These are phyloP conservation scores for Agrypnia vestita DNA, from an alignment of 1,140 invertebrate genomes.

Conservation along the genomic window DNA sequence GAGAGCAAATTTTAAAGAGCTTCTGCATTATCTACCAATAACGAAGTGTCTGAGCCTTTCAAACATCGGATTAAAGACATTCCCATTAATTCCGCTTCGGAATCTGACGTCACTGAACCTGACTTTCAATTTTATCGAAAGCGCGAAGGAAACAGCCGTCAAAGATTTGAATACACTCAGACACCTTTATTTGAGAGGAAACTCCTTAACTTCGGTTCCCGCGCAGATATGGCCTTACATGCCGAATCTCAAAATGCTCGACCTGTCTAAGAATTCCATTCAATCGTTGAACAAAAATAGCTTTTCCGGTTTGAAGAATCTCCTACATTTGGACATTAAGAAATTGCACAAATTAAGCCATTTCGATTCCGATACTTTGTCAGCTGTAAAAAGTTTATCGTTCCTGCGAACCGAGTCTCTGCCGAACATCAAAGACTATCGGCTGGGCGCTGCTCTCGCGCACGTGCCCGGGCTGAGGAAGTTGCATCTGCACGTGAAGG, in stretches of 20 bases:
- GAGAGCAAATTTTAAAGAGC: slow-evolving; percentile 90
- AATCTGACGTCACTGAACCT: slow-evolving; percentile 84
- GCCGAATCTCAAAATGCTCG: slow-evolving; percentile 75
- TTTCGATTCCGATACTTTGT: slow-evolving; percentile 79
- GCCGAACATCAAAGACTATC: slow-evolving; percentile 77
- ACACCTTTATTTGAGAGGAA: slow-evolving; percentile 78
- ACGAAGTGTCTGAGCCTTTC: slow-evolving; percentile 83
- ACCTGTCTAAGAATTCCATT: slow-evolving; percentile 79
- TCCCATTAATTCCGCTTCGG: slow-evolving; percentile 82
- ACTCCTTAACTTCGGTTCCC: slow-evolving; percentile 78
- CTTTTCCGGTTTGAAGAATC: slow-evolving; percentile 74
- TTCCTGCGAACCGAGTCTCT: slow-evolving; percentile 80
- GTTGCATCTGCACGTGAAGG: slow-evolving; percentile 81
- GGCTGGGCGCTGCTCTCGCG: slow-evolving; percentile 75
- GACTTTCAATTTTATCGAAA: slow-evolving; percentile 81
- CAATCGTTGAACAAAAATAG: slow-evolving; percentile 71
- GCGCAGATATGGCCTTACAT: slow-evolving; percentile 76
- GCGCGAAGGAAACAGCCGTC: slow-evolving; percentile 76
- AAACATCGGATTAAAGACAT: slow-evolving; percentile 81
- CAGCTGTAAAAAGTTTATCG: slow-evolving; percentile 76
- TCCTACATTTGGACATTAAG: slow-evolving; percentile 74
- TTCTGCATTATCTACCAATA: slow-evolving; percentile 91
- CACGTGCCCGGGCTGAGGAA: slow-evolving; percentile 76
- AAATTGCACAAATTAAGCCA: slow-evolving; percentile 75
- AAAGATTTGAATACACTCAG: slow-evolving; percentile 78